A percentile compares a stretch with the other conserved stretches of the same genome.
Evolutionary conservation across 2,113 vertebrate genomes (phyloP).

Genomic region (Apteryx owenii): DNA sequence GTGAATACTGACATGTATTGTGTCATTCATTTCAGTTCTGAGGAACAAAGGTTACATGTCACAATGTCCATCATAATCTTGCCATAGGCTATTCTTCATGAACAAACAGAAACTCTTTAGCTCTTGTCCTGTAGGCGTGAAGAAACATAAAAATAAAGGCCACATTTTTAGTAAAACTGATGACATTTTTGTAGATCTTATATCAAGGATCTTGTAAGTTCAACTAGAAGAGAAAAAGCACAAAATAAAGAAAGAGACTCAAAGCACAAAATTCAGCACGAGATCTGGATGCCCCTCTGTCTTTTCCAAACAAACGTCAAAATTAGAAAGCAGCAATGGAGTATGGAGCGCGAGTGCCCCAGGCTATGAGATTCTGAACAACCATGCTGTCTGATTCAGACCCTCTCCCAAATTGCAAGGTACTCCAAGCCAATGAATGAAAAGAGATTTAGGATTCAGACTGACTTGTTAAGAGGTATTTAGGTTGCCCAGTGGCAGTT

Average conservation of each 20-base stretch:
- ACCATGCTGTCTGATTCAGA: neutral
- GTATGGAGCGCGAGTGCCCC: neutral
- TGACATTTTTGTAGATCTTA: neutral
- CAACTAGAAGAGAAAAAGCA: neutral
- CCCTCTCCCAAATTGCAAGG: neutral
- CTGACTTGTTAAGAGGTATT: neutral
- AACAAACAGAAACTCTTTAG: neutral
- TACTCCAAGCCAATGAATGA: neutral
- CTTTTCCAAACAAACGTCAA: neutral
- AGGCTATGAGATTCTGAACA: neutral
- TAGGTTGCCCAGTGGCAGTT: neutral
- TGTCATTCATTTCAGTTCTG: neutral
- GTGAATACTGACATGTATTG: neutral
- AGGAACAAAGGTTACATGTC: neutral
- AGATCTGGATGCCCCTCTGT: neutral
- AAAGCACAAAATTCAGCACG: neutral
- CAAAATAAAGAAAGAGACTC: neutral
- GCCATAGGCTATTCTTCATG: neutral
- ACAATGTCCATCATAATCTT: slow-evolving; percentile 20
- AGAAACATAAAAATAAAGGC: neutral
- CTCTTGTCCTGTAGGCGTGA: neutral
- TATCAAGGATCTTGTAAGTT: neutral
- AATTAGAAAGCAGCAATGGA: neutral
- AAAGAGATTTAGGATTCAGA: neutral
- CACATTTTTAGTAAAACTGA: neutral